These are phyloP conservation scores for Drosophila borealis DNA, from an alignment of 2,888 invertebrate genomes.

Conservation along the genomic window DNA sequence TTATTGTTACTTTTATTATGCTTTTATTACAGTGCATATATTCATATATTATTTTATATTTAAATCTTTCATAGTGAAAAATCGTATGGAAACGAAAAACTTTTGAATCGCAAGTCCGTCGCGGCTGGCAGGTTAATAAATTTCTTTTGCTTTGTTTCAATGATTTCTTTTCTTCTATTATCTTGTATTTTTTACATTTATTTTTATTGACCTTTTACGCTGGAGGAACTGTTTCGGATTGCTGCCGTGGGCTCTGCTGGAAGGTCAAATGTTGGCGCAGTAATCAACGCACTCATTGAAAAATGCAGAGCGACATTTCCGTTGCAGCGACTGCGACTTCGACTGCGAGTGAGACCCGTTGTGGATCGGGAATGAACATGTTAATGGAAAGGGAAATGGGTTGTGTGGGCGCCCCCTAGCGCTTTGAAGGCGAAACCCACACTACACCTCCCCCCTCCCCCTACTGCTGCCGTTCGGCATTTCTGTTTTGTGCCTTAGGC, in stretches of 20 bases:
- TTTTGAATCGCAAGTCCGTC: slow-evolving; percentile 22
- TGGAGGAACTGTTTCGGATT: not conserved
- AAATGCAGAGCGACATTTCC: slow-evolving; percentile 74
- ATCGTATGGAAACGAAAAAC: slow-evolving; percentile 11
- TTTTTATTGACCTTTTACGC: slow-evolving; percentile 11
- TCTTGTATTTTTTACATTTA: slow-evolving; percentile 6
- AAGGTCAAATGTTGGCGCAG: slow-evolving; percentile 41
- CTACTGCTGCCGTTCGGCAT: slow-evolving; percentile 23
- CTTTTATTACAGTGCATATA: not conserved
- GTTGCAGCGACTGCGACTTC: slow-evolving; percentile 35
- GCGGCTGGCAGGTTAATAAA: slow-evolving; percentile 55
- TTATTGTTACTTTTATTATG: not conserved
- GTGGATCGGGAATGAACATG: slow-evolving; percentile 11
- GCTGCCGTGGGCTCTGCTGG: not conserved
- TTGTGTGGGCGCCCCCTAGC: slow-evolving; percentile 40
- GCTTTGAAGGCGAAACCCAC: slow-evolving; percentile 41
- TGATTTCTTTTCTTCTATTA: slow-evolving; percentile 12
- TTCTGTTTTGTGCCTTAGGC: slow-evolving; percentile 70
- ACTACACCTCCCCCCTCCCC: not conserved
- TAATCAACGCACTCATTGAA: slow-evolving; percentile 74
- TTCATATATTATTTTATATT: not conserved
- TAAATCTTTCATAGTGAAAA: no score
- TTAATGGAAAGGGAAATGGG: slow-evolving; percentile 15
- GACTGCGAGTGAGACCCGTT: not conserved
- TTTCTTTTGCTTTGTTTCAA: slow-evolving; percentile 48